phyloP scores from a whole-genome alignment of 2,888 invertebrate species.

The Andrena praecox region DNA sequence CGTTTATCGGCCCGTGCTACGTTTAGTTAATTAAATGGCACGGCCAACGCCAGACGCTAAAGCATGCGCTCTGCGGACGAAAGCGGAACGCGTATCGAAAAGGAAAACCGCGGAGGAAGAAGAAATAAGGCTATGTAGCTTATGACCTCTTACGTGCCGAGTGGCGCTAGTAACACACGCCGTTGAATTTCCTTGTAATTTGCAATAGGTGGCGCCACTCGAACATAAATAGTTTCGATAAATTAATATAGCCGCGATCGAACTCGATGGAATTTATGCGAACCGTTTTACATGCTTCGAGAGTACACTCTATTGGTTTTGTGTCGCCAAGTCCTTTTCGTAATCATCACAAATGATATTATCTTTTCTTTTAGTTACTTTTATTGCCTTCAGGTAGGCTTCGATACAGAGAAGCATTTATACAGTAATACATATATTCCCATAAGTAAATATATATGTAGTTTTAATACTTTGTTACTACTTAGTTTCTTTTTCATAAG shows the following conservation, averaged over 20 bases:
- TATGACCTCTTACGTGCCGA: not conserved
- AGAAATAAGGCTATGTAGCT: not conserved
- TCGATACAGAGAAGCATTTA: no score
- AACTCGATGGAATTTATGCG: not conserved
- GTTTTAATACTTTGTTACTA: no score
- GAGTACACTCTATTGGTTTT: no score
- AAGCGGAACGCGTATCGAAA: not conserved
- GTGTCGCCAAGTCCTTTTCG: no score
- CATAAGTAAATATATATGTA: no score
- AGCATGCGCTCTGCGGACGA: not conserved
- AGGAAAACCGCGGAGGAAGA: not conserved
- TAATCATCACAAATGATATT: no score
- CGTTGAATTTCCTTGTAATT: slow-evolving; percentile 57
- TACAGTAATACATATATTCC: no score
- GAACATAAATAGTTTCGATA: slow-evolving; percentile 25
- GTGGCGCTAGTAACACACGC: slow-evolving; percentile 22
- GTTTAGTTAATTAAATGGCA: slow-evolving; percentile 80
- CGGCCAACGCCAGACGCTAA: slow-evolving; percentile 11
- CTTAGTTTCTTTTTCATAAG: no score
- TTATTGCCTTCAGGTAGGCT: no score
- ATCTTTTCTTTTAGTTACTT: no score
- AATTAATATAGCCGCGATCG: not conserved
- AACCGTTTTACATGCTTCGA: not conserved
- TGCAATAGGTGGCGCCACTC: slow-evolving; percentile 72
- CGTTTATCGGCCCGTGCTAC: slow-evolving; percentile 77